Evolutionary conservation across 2,888 invertebrate genomes (phyloP), one percentile per base, ranked within the genome.

Genomic region (Caradrina clavipalpis): DNA sequence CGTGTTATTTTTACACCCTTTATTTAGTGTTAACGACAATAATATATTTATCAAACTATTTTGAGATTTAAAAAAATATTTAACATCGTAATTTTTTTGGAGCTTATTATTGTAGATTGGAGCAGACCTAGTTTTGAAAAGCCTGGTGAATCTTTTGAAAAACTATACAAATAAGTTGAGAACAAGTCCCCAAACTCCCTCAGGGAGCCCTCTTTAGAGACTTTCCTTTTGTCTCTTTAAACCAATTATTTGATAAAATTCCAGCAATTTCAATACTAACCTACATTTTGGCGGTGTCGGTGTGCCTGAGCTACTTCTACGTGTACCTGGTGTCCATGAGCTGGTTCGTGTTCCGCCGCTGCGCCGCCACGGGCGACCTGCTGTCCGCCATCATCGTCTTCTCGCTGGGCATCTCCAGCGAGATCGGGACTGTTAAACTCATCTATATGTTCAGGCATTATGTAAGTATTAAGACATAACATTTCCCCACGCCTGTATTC

Each of bases 321-420:
- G 88, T 88, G 13, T 93, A 91, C 73, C 66, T 90, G 7, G 58
- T 91, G 19, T 93, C 92, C 0, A 86, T 90, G 86, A 2, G 81
- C 0, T 94, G 93, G 92, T 93, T 91, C 73, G 89, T 93, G 6
- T 89, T 89, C 69, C 72, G 84, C 50, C 84, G 86, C 0, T 86
- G 85, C 21, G 73, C 57, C 0, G 78, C 88, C 63, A 90, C 88
- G 0, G 87, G 88, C 0, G 88, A 91, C 71, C 42, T 90, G 53
- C 71, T 89, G 3, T 73, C 87, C 0, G 89, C 90, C 0, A 81
- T 91, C 57, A 77, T 93, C 0, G 85, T 90, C 49, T 85, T 92
- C 53, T 91, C 93, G 0, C 79, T 93, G 7, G 88, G 87, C 0
- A 63, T 85, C n/a, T 77, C 87, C 61, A 92, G 93, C 67, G 87